Percentiles rank a stretch among this genome's conserved stretches.
These are phyloP conservation scores for Carlito syrichta DNA, from an alignment of 2,113 vertebrate species.

Conservation along the genomic window DNA sequence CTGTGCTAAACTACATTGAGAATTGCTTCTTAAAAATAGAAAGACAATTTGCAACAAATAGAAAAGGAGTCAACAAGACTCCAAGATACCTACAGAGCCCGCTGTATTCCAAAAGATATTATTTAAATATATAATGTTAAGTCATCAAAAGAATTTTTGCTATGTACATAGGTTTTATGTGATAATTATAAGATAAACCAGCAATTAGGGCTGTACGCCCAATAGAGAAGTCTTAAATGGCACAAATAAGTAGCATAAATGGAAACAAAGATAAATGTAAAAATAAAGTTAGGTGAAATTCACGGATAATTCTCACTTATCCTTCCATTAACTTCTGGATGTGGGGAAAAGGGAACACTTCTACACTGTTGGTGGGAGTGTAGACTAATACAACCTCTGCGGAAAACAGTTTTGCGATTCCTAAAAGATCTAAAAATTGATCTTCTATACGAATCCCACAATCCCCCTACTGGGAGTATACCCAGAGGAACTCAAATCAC, in stretches of 20 bases:
- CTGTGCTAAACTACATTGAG: neutral
- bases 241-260: neutral
- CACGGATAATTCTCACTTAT: neutral
- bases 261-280: neutral
- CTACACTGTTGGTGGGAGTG: too few relatives aligned
- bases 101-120: neutral
- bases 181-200: neutral
- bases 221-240: neutral
- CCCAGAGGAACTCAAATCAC: too few relatives aligned
- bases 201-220: neutral
- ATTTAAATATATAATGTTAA: neutral
- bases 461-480: too few relatives aligned
- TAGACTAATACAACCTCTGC: too few relatives aligned
- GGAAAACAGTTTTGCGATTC: too few relatives aligned
- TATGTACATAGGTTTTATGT: neutral
- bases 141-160: neutral
- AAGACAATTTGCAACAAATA: neutral
- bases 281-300: neutral
- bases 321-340: too few relatives aligned
- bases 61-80: neutral
- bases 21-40: conserved; percentile 9
- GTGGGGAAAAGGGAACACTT: too few relatives aligned
- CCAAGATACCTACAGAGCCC: neutral
- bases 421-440: too few relatives aligned
- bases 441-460: too few relatives aligned